Percentiles rank a stretch among this genome's conserved stretches.
Evolutionary conservation across 2,797 vertebrate genomes (phyloP).

Genomic region (Mustela erminea): DNA sequence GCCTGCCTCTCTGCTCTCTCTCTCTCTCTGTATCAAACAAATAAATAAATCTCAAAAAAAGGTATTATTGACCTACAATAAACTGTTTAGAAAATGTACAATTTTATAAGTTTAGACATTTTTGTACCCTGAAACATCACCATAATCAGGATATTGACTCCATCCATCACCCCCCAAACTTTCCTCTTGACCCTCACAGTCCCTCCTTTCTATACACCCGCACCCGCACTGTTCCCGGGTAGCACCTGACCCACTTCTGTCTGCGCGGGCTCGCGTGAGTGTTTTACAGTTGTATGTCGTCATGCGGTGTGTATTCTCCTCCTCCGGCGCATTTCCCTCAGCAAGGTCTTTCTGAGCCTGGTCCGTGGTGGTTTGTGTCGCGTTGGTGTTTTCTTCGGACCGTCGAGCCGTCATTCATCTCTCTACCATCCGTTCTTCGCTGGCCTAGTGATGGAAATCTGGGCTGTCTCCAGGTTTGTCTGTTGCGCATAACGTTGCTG

Average conservation of each 20-base stretch:
- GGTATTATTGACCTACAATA: background rate
- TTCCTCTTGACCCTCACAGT: background rate
- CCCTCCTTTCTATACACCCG: fast-evolving
- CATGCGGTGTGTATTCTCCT: background rate
- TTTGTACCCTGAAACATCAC: background rate
- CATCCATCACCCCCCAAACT: background rate
- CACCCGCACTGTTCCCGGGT: background rate
- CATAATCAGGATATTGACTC: background rate
- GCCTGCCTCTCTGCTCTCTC: too few relatives aligned
- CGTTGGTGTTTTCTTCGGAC: background rate
- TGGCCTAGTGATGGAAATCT: background rate
- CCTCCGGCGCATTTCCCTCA: background rate
- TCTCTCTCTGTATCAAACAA: too few relatives aligned
- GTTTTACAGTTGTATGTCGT: background rate
- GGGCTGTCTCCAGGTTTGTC: background rate
- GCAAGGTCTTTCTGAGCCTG: background rate
- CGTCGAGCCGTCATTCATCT: background rate
- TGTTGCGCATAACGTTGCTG: background rate
- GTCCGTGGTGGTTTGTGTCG: background rate
- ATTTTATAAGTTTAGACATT: background rate
- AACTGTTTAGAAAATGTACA: background rate
- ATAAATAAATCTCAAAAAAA: background rate
- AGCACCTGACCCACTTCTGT: background rate
- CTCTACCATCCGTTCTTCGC: background rate
- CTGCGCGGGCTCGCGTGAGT: background rate